Base-by-base conservation (phyloP, 2,797 vertebrate species). In the Channallabes apus region DNA sequence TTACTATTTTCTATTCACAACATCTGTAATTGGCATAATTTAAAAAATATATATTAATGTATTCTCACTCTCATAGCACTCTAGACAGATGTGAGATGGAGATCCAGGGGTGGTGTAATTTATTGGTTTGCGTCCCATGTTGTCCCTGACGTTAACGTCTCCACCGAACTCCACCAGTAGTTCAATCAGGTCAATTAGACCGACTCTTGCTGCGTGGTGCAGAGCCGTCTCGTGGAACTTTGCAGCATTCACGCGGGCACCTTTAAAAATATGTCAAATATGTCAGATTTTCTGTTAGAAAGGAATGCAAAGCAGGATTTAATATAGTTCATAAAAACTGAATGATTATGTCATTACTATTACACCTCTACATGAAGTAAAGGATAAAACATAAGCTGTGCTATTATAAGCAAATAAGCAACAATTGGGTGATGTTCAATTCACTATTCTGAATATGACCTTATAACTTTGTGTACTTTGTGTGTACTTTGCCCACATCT, bases 141-240 rank as follows among this genome's bases (percentile, higher is more conserved):
- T 98, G 91, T 99, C 97, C 0, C 94, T 91, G 0, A 95, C 94
- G 0, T 96, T 94, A 54, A 97, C 90, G 1, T 96, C 94, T 20
- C 96, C 97, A 1, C 97, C 97, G 4, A 97, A 98, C 61, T 97
- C 94, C 51, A 98, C 89, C 88, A 99, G 91, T 92, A 97, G 92
- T 91, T 97, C 93, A 0, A 97, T 95, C 91, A 97, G 90, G 62
- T 96, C 96, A 0, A 90, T 93, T 0, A 93, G 95, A 41, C 92
- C 90, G 12, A 91, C 94, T 65, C 95, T 96, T 0, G 97, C 97
- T 0, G 97, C 97, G 0, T 97, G 96, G 86, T 99, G 97, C n/a
- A 99, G 92, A 0, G 97, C 96, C 0, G 96, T 98, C 92, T 98
- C 96, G 0, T 98, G 97, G 38, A 98, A 96, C 85, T 95, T 97